phyloP scores from a whole-genome alignment of 2,113 vertebrate species.

The Podarcis cretensis region DNA sequence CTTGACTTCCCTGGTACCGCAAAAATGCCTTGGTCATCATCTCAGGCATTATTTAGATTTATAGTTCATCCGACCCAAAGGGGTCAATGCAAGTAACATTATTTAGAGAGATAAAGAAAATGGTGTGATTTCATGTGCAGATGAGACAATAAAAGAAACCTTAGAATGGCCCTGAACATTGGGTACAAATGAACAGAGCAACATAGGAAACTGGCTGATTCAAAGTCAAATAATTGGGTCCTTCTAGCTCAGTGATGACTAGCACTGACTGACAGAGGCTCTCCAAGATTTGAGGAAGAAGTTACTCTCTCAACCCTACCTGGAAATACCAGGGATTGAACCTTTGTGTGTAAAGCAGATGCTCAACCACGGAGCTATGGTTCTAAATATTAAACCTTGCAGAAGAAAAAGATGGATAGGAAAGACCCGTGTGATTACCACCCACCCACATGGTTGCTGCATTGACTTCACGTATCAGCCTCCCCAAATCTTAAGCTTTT shows the following conservation, averaged over 20 bases:
- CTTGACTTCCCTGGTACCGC: background rate
- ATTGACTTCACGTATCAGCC: background rate
- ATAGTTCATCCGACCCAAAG: background rate
- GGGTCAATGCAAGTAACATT: background rate
- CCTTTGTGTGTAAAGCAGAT: too few species aligned
- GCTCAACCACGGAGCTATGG: too few species aligned
- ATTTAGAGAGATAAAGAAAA: background rate
- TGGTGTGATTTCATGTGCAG: background rate
- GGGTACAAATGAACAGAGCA: too few species aligned
- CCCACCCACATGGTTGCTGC: background rate
- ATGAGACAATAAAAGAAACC: background rate
- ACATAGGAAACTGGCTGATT: too few species aligned
- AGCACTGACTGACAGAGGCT: too few species aligned
- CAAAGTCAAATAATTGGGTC: too few species aligned
- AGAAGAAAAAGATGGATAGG: background rate
- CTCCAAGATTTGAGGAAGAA: too few species aligned
- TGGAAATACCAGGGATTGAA: too few species aligned
- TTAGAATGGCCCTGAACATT: background rate
- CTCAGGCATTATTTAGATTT: background rate
- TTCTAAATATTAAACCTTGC: background rate
- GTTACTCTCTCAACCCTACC: too few species aligned
- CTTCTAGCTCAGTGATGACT: too few species aligned
- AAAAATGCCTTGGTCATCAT: background rate
- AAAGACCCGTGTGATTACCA: background rate
- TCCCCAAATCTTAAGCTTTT: background rate